phyloP scores from a whole-genome alignment of 2,797 vertebrate species.

The Pyrocephalus nanus region DNA sequence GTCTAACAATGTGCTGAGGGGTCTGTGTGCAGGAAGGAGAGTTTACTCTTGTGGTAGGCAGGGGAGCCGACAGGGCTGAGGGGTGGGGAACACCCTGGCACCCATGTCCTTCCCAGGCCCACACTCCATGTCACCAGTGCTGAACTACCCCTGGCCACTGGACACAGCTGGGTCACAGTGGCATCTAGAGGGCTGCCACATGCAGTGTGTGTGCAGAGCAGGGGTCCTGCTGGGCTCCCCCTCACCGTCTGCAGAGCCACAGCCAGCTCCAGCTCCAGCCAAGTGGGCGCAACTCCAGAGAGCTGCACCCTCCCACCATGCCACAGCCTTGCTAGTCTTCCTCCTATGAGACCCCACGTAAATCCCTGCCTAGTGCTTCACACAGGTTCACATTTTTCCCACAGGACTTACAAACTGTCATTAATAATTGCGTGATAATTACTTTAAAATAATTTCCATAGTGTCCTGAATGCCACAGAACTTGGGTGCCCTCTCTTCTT shows the following conservation, averaged over 20 bases:
- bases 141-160: neutral
- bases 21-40: neutral
- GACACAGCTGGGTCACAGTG: slow-evolving; percentile 55
- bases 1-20: neutral
- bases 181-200: slow-evolving; percentile 59
- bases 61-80: neutral
- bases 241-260: neutral
- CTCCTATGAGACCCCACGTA: neutral
- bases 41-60: neutral
- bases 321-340: rapidly evolving
- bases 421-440: neutral
- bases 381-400: neutral
- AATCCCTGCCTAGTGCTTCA: neutral
- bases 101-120: neutral
- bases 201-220: neutral
- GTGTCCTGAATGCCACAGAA: neutral
- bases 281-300: neutral
- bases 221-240: neutral
- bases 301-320: neutral
- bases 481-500: neutral
- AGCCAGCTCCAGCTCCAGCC: neutral
- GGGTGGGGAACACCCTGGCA: neutral
- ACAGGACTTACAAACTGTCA: neutral
- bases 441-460: neutral
- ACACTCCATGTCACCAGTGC: neutral